Evolutionary conservation across 2,888 invertebrate species (phyloP), one percentile per base, ranked within the genome.

Genomic region (Busseola fusca): DNA sequence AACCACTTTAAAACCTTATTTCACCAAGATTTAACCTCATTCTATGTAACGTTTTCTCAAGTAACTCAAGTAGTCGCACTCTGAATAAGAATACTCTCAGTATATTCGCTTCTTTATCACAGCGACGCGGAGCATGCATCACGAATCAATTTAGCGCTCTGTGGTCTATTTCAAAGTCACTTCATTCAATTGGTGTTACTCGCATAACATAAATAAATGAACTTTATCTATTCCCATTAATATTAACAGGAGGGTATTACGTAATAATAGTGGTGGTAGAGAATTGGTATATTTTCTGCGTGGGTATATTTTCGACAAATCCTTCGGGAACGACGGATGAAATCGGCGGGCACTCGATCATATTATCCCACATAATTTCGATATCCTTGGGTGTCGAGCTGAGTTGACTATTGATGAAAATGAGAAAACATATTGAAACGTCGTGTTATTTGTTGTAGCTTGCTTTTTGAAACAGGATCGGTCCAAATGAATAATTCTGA

Each of bases 91-190:
- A 60, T 65, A 50, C 50, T 64, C 45, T 45, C 52, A 48, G 71
- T 78, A 79, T 74, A 80, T 78, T 75, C 59, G 40, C 27, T 60
- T 50, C 79, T 80, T 78, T 74, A 81, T 71, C 66, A 78, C 70
- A 71, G 68, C 76, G 69, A 77, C 70, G 80, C 78, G 74, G 72
- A 77, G 71, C 75, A 80, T 83, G 84, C 81, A 79, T 84, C 80
- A 87, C 84, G 81, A 85, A 86, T 85, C 87, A 87, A 89, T 90
- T 87, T 80, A 87, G 84, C 83, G 79, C 80, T 86, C 87, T 88
- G 84, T 83, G 77, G 79, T 82, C 87, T 87, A 89, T 85, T 84
- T 79, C 80, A 84, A 83, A 83, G 81, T 73, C 66, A 74, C 64
- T 76, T 69, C 66, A 74, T 76, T 76, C 70, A 84, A 84, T 74